Evolutionary conservation across 2,113 vertebrate genomes (phyloP).

Genomic region (Porphyrio hochstetteri): DNA sequence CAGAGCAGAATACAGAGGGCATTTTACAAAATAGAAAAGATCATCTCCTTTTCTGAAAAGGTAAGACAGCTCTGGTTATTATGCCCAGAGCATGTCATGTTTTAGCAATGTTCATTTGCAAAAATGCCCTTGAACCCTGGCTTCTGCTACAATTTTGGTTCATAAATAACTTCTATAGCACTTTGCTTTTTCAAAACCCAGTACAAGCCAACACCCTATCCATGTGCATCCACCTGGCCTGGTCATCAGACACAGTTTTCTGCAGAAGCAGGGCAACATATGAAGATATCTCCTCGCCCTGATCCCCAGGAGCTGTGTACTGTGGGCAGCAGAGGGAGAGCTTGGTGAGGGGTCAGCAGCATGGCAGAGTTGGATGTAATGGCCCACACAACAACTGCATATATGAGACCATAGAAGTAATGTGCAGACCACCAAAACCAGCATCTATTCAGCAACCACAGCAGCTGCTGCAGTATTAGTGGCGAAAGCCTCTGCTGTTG

Average conservation of each 20-base stretch:
- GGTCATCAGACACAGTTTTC: background rate
- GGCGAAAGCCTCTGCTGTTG: background rate
- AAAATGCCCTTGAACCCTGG: background rate
- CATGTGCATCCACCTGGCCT: accelerated
- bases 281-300: background rate
- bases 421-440: background rate
- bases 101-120: background rate
- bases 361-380: background rate
- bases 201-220: background rate
- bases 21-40: background rate
- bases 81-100: background rate
- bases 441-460: background rate
- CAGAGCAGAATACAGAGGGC: too few relatives aligned
- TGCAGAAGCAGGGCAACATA: background rate
- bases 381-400: background rate
- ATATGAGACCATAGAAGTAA: background rate
- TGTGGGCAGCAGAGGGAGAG: background rate
- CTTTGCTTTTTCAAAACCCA: background rate
- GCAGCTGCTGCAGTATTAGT: background rate
- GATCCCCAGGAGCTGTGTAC: background rate
- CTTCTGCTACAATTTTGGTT: background rate
- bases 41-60: background rate
- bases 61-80: background rate
- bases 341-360: background rate
- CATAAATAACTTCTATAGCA: background rate